Evolutionary conservation across 2,113 vertebrate genomes (phyloP), one percentile per base, ranked within the genome.

Genomic region (Rana temporaria): DNA sequence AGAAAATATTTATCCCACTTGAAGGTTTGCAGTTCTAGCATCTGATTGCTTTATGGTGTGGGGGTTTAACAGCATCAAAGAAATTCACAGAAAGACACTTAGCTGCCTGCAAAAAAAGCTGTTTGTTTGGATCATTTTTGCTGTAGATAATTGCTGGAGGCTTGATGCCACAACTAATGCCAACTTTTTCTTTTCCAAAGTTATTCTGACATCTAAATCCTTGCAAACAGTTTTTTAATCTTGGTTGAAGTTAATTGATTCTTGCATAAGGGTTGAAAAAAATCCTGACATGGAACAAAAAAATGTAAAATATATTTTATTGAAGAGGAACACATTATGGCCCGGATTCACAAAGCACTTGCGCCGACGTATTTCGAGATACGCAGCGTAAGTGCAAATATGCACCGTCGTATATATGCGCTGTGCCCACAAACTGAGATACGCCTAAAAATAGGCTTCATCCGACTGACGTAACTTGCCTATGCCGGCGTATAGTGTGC

Each of bases 141-240:
- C 30, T 71, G 79, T 72, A 63, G 79, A 53, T 81, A 81, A 81
- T 81, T 71, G 79, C 38, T 81, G 18, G 67, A 70, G 79, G 57
- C 79, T 53, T 53, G 67, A 72, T 71, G 79, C 53, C 66, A 80
- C 20, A 59, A 69, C 52, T 14, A 64, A 38, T 79, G 65, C 78
- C 79, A 81, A 72, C 42, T 71, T 72, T 62, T 81, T 62, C 19
- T 26, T 81, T 81, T 53, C 55, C 59, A 81, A 72, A 81, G 32
- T 81, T 62, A 63, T 63, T 59, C 24, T 71, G 79, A 72, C 68
- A 71, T 63, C 38, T 12, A 24, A 62, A 71, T 52, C 12, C 42
- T 65, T 65, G n/a, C 22, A 81, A 73, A 71, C 30, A 55, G 59
- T 22, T 81, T 71, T 85, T 52, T 79, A 48, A 48, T 84, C 75